Conservation (phyloP, 2,797 vertebrate species). For the Sorex maritimensis region DNA sequence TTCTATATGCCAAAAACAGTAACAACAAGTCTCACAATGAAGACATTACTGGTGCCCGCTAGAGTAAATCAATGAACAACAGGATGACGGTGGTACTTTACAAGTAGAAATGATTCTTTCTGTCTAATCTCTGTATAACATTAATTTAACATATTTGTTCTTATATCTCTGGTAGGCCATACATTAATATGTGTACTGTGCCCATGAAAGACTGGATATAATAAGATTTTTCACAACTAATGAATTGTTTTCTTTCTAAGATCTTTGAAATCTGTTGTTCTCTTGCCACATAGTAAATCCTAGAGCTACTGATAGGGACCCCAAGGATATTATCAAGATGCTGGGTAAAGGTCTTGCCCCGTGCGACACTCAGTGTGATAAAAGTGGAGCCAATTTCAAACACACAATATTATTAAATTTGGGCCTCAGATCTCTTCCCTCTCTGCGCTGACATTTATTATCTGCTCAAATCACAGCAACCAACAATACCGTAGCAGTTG, state of each 20-base stretch:
- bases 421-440: slow-evolving; percentile 76
- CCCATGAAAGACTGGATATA: slow-evolving; percentile 57
- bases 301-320: slow-evolving; percentile 28
- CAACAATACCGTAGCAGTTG: slow-evolving; percentile 81
- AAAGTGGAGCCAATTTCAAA: slow-evolving; percentile 81
- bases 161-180: slow-evolving; percentile 36
- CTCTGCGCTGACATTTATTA: slow-evolving; percentile 78
- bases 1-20: too few relatives aligned
- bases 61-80: too few relatives aligned
- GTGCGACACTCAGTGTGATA: slow-evolving; percentile 62
- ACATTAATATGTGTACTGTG: slow-evolving; percentile 46
- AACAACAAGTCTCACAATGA: too few relatives aligned
- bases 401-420: slow-evolving; percentile 77
- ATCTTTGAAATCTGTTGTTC: slow-evolving; percentile 75
- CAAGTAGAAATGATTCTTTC: slow-evolving; percentile 39
- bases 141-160: slow-evolving; percentile 67
- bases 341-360: slow-evolving; percentile 21
- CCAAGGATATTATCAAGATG: slow-evolving; percentile 57
- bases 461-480: slow-evolving; percentile 82
- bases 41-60: too few relatives aligned
- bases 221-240: slow-evolving; percentile 71
- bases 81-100: not conserved
- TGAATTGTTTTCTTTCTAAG: slow-evolving; percentile 70
- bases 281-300: slow-evolving; percentile 43
- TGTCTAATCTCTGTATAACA: not conserved